Evolutionary conservation across 2,888 invertebrate species (phyloP).

Genomic region (Blastobasis lacticolella): DNA sequence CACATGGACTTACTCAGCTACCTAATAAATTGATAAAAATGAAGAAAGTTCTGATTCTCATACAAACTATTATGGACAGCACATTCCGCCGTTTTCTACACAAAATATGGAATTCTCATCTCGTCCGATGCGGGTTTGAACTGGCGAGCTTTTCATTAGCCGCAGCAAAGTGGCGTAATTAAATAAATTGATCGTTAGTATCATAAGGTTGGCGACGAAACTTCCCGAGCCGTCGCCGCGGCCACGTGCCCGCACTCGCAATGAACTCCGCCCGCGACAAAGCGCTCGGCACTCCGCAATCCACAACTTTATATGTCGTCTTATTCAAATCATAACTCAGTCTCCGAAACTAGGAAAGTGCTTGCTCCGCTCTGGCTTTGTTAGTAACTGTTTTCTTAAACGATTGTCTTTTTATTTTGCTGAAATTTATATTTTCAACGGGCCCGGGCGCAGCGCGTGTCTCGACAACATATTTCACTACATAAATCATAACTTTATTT

Average conservation of each 20-base stretch:
- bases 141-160: constrained; percentile 33
- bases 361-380: too few relatives aligned
- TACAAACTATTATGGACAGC: too few relatives aligned
- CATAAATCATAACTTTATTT: constrained; percentile 73
- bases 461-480: constrained; percentile 63
- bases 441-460: constrained; percentile 37
- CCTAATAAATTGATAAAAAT: too few relatives aligned
- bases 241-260: constrained; percentile 44
- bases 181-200: constrained; percentile 46
- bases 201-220: constrained; percentile 38
- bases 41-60: too few relatives aligned
- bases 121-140: constrained; percentile 23
- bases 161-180: constrained; percentile 38
- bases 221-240: constrained; percentile 33
- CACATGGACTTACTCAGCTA: too few relatives aligned
- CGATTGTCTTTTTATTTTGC: constrained; percentile 43
- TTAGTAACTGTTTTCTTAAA: constrained; percentile 15
- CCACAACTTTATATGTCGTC: too few relatives aligned
- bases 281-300: too few relatives aligned
- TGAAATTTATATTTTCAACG: constrained; percentile 49
- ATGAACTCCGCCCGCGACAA: constrained; percentile 18
- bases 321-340: too few relatives aligned
- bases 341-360: too few relatives aligned
- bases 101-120: constrained; percentile 23
- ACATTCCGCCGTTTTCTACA: not conserved